Evolutionary conservation across 2,113 vertebrate species (phyloP).

Genomic region (Protobothrops mucrosquamatus): DNA sequence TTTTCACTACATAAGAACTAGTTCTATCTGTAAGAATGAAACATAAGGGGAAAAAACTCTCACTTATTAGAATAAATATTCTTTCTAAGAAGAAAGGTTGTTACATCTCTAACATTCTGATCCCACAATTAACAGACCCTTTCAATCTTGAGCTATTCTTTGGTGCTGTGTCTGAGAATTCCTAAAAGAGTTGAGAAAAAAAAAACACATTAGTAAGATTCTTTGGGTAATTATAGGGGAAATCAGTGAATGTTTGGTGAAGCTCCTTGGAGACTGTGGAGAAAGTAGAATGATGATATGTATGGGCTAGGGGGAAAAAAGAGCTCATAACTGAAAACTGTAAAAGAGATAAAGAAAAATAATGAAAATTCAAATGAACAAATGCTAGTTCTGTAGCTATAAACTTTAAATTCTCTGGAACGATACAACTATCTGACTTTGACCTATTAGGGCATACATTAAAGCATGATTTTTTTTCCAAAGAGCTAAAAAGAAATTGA

Average conservation of each 20-base stretch:
- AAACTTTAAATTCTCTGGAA: too few species aligned
- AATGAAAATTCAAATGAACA: too few species aligned
- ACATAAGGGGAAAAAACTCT: background rate
- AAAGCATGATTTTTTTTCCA: too few species aligned
- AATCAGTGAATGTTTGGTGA: background rate
- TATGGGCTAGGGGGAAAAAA: too few species aligned
- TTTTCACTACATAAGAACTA: background rate
- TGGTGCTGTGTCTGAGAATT: background rate
- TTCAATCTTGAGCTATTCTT: background rate
- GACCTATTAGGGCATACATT: too few species aligned
- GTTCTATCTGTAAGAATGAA: background rate
- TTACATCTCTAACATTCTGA: background rate
- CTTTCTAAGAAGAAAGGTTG: background rate
- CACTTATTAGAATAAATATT: background rate
- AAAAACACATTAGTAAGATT: background rate
- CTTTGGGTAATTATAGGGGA: background rate
- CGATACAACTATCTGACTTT: too few species aligned
- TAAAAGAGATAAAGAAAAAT: too few species aligned
- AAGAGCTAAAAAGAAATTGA: too few species aligned
- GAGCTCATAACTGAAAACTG: too few species aligned
- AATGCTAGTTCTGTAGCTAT: too few species aligned
- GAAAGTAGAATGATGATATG: too few species aligned
- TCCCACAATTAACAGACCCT: background rate
- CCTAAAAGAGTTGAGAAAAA: background rate
- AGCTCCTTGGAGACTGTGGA: too few species aligned